These are phyloP conservation scores for Corydoras sp. DNA, from an alignment of 2,113 vertebrate genomes.

Conservation along the genomic window DNA sequence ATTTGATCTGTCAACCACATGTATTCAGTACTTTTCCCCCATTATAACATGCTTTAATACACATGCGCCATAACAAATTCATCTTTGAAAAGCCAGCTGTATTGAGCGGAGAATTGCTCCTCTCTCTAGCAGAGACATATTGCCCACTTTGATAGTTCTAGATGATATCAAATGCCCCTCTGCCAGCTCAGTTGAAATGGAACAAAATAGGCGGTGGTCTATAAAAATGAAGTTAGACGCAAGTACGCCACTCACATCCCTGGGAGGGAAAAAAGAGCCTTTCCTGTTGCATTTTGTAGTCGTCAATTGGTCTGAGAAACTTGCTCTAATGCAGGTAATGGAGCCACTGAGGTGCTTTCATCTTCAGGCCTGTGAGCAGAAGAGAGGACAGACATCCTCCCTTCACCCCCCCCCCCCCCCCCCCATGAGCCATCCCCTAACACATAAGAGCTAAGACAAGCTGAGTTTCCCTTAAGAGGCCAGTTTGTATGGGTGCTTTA, in stretches of 20 bases:
- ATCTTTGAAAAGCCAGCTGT: slow-evolving; percentile 75
- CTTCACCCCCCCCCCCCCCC: slow-evolving; percentile 57
- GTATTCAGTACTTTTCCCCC: slow-evolving; percentile 43
- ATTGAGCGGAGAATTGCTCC: slow-evolving; percentile 73
- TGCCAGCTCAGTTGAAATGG: slow-evolving; percentile 78
- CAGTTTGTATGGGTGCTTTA: slow-evolving; percentile 30
- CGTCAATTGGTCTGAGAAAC: slow-evolving; percentile 76
- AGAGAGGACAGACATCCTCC: slow-evolving; percentile 62
- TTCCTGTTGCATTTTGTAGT: slow-evolving; percentile 86
- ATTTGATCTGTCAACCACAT: slow-evolving; percentile 26
- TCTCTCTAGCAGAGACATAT: slow-evolving; percentile 67
- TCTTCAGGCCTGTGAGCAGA: slow-evolving; percentile 76
- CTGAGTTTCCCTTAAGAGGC: slow-evolving; percentile 54
- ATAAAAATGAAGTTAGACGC: slow-evolving; percentile 86
- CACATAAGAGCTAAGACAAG: slow-evolving; percentile 65
- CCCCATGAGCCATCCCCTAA: slow-evolving; percentile 63
- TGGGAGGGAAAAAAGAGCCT: slow-evolving; percentile 74
- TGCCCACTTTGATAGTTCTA: slow-evolving; percentile 84
- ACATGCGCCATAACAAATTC: slow-evolving; percentile 67
- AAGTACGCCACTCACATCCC: slow-evolving; percentile 90
- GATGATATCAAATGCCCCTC: slow-evolving; percentile 90
- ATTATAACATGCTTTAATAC: slow-evolving; percentile 57
- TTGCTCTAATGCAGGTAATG: slow-evolving; percentile 93
- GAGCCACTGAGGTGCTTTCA: slow-evolving; percentile 89
- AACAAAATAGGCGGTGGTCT: slow-evolving; percentile 83